Base-by-base conservation (phyloP, 2,113 vertebrate species). In the Prunella fulvescens region DNA sequence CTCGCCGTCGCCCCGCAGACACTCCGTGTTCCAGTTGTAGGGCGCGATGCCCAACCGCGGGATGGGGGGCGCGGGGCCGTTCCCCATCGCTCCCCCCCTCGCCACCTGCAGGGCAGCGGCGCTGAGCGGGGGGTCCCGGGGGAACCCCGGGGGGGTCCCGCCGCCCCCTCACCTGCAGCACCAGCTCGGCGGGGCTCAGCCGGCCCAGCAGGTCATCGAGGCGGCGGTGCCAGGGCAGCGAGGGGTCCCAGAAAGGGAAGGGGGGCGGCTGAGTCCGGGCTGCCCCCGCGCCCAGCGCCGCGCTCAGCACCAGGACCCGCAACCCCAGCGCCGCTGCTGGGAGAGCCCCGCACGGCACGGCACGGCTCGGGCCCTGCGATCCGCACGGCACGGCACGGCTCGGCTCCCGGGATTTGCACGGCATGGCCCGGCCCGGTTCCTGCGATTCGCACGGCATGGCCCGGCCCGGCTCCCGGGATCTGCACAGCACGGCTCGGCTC, bases 1-100 rank as follows among this genome's bases (percentile, higher is more conserved):
- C 62, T 94, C 84, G 10, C 12, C 92, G 4, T 97, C 97, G 4
- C 96, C 93, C 77, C 96, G 91, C 74, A 98, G 90, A 35, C 97
- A 94, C 66, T 97, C 97, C 0, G 97, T 98, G 86, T 97, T 97
- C 97, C 97, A 98, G 92, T 93, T 95, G 90, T 95, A 97, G 56
- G 97, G 96, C 22, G 31, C 88, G 50, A 97, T 95, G 47, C 97
- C 97, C 71, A 97, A 19, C 9, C 94, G 88, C 6, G 95, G 88
- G 57, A 97, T 83, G 14, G 97, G 93, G 51, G 97, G 97, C 1
- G 97, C 97, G 33, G 97, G 97, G 25, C 96, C 96, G 60, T 97
- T 98, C n/a, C n/a, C 14, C 72, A 80, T 31, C 22, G 91, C 83
- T 2, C 97, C 97, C 8, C 97, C 97, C 60, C 93, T 93, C 6